Conservation (phyloP, 2,888 invertebrate genomes). For the Eupithecia pulchellata region DNA sequence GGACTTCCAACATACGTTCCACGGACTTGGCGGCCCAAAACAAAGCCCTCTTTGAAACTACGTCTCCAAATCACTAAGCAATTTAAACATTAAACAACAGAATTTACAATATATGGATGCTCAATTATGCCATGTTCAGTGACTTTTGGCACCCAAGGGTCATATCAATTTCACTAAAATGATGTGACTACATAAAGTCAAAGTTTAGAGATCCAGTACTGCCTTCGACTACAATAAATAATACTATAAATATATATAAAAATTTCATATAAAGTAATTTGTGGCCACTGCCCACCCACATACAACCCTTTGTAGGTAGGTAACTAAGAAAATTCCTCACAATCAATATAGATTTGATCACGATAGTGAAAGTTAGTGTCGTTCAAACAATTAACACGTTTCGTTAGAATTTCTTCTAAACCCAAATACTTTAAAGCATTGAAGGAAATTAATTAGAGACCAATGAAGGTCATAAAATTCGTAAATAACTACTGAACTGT, state of each 20-base stretch:
- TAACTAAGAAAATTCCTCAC: conserved; percentile 21
- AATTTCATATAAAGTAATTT: not conserved
- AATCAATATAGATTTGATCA: conserved; percentile 31
- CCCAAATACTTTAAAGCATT: conserved; percentile 31
- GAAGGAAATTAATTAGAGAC: conserved; percentile 16
- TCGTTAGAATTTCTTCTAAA: conserved; percentile 21
- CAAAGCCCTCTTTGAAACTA: conserved; percentile 12
- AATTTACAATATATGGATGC: conserved; percentile 42
- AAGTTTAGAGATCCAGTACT: not conserved
- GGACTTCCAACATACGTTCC: not conserved
- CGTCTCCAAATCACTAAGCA: conserved; percentile 49
- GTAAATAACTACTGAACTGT: conserved; percentile 9
- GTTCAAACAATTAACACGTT: conserved; percentile 30
- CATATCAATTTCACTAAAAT: conserved; percentile 7
- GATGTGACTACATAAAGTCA: not conserved
- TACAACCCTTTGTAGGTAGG: not conserved
- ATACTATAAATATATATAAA: not conserved
- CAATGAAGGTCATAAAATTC: conserved; percentile 16
- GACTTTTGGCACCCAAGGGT: conserved; percentile 16
- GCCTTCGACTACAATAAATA: not conserved
- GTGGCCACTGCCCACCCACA: conserved; percentile 23
- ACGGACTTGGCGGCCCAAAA: not conserved
- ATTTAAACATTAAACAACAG: conserved; percentile 56
- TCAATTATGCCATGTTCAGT: conserved; percentile 49
- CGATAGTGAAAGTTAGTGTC: conserved; percentile 34